A percentile compares a stretch with the other conserved stretches of the same genome.
These are phyloP conservation scores for Drosophila novamexicana DNA, from an alignment of 1,140 invertebrate species.

Conservation along the genomic window DNA sequence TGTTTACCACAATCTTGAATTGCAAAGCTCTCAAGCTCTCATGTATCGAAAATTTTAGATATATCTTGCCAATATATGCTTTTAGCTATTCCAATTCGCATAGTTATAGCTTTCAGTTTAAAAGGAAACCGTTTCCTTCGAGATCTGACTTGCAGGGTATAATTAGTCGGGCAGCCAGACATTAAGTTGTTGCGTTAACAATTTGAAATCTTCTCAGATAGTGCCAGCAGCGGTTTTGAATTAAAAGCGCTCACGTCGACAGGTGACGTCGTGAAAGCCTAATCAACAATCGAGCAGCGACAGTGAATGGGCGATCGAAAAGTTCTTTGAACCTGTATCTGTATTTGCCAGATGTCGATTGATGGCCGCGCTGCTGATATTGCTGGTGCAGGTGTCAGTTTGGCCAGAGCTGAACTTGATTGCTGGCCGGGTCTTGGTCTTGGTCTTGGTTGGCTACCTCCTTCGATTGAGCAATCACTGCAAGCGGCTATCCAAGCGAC, in stretches of 20 bases:
- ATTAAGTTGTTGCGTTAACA: background rate
- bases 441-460: slow-evolving; percentile 24
- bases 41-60: too few relatives aligned
- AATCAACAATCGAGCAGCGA: slow-evolving; percentile 30
- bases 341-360: slow-evolving; percentile 32
- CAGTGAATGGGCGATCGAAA: slow-evolving; percentile 37
- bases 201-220: background rate
- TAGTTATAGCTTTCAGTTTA: too few relatives aligned
- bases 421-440: slow-evolving; percentile 6
- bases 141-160: background rate
- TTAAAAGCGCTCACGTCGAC: slow-evolving; percentile 29
- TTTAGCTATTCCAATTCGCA: too few relatives aligned
- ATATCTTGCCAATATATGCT: too few relatives aligned
- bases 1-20: too few relatives aligned
- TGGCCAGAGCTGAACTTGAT: slow-evolving; percentile 25
- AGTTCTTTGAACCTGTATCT: slow-evolving; percentile 59
- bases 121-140: too few relatives aligned
- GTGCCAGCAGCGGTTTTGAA: background rate
- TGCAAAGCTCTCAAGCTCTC: too few relatives aligned
- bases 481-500: slow-evolving; percentile 30
- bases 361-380: slow-evolving; percentile 24
- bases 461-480: slow-evolving; percentile 50
- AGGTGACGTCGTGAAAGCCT: slow-evolving; percentile 47
- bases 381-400: slow-evolving; percentile 22
- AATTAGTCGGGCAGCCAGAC: background rate